A percentile compares a stretch with the other conserved stretches of the same genome.
Evolutionary conservation across 2,888 invertebrate genomes (phyloP).

Genomic region (Tetranychus piercei): DNA sequence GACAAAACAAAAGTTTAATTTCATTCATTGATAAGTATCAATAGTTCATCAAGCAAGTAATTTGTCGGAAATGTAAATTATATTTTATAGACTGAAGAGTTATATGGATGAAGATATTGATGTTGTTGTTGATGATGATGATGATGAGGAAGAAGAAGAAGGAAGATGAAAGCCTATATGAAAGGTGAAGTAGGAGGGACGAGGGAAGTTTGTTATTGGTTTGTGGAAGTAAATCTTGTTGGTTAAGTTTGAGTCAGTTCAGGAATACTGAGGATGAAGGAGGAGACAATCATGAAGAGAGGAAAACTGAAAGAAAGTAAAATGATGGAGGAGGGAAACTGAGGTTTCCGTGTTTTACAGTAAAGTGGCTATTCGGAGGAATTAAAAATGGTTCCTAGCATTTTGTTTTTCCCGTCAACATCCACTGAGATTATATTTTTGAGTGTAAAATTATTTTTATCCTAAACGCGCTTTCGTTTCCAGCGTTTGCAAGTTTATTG

Average conservation of each 20-base stretch:
- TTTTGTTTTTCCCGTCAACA: too few species aligned
- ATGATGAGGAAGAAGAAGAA: not conserved
- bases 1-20: too few species aligned
- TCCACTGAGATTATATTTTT: too few species aligned
- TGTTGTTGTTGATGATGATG: not conserved
- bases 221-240: not conserved
- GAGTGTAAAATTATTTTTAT: too few species aligned
- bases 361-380: not conserved
- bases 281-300: not conserved
- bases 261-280: not conserved
- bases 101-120: not conserved
- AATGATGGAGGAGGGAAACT: not conserved
- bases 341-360: not conserved
- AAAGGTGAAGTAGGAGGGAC: not conserved
- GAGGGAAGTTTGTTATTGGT: not conserved
- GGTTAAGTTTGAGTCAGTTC: not conserved
- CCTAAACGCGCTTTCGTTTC: too few species aligned
- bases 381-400: not conserved
- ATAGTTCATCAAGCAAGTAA: too few species aligned
- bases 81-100: too few species aligned
- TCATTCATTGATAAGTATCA: too few species aligned
- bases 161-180: not conserved
- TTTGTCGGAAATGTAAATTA: too few species aligned
- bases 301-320: not conserved
- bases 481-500: too few species aligned